Conservation (phyloP, 2,113 vertebrate species). For the Camelus dromedarius region DNA sequence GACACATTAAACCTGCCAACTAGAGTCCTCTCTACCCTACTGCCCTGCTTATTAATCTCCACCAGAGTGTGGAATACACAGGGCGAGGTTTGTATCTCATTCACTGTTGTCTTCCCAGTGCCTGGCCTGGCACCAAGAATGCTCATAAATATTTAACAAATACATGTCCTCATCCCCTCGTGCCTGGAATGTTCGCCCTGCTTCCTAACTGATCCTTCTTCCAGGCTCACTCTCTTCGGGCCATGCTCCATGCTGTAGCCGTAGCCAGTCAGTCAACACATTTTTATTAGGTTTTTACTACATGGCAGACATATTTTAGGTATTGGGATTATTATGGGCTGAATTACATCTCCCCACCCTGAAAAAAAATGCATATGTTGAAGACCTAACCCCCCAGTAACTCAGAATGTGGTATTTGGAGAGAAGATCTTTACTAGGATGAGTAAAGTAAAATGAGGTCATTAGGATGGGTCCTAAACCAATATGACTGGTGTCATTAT, state of each 20-base stretch:
- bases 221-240: not conserved
- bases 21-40: not conserved
- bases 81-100: no score
- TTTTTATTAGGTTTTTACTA: not conserved
- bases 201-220: not conserved
- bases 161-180: not conserved
- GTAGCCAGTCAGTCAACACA: not conserved
- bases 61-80: not conserved
- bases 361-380: not conserved
- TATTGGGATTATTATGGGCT: not conserved
- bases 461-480: not conserved
- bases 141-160: not conserved
- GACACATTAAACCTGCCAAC: not conserved
- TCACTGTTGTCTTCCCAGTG: not conserved
- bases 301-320: not conserved
- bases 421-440: not conserved
- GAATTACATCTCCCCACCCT: not conserved
- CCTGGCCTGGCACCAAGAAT: not conserved
- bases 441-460: not conserved
- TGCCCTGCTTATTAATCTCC: not conserved
- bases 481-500: not conserved
- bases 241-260: not conserved
- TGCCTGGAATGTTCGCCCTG: not conserved
- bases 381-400: not conserved
- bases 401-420: not conserved